Evolutionary conservation across 1,140 invertebrate genomes (phyloP).

Genomic region (Chelonus insularis): DNA sequence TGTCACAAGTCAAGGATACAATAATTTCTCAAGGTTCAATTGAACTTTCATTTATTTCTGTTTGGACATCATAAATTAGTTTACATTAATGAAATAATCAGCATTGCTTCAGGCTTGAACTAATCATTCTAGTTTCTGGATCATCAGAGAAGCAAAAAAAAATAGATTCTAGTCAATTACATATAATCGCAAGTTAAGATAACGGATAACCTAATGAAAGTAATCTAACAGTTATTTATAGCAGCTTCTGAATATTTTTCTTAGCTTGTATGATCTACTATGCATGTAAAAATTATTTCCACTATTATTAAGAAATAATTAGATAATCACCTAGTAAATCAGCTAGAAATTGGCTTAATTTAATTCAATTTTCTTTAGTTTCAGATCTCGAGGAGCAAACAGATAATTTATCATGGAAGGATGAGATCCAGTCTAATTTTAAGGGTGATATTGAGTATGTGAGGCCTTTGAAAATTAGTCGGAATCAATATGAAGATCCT

Average conservation of each 20-base stretch:
- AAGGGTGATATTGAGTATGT: slow-evolving; percentile 45
- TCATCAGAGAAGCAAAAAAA: neutral
- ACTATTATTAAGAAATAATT: neutral
- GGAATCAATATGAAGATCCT: slow-evolving; percentile 53
- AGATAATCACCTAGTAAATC: neutral
- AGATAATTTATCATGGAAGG: neutral
- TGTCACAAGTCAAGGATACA: slow-evolving; percentile 1
- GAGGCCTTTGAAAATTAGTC: slow-evolving; percentile 45
- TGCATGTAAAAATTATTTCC: neutral
- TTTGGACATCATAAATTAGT: neutral
- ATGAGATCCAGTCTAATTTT: neutral
- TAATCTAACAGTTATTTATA: neutral
- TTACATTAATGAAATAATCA: neutral
- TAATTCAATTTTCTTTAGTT: slow-evolving; percentile 1
- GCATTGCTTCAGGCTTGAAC: neutral
- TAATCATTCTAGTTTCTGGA: neutral
- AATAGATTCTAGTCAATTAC: slow-evolving; percentile 13
- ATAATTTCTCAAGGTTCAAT: neutral
- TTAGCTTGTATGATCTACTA: neutral
- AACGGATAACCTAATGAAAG: slow-evolving; percentile 9
- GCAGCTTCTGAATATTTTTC: neutral
- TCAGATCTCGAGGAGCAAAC: neutral
- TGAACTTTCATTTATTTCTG: neutral
- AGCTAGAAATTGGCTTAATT: neutral
- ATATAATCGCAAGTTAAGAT: neutral